Conservation (phyloP, 2,797 vertebrate species). For the Forpus xanthops region DNA sequence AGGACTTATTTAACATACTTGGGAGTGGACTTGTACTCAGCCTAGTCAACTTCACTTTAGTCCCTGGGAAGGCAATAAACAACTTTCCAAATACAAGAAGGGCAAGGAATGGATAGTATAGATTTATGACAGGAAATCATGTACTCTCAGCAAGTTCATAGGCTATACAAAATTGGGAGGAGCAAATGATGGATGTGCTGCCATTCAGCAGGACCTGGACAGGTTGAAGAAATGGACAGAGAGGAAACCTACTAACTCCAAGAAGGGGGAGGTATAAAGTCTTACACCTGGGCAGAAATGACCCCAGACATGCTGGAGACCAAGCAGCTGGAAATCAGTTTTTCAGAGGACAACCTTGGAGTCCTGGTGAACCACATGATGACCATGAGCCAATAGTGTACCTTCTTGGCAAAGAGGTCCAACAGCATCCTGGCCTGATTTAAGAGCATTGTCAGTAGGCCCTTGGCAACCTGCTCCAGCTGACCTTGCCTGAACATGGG, state of each 20-base stretch:
- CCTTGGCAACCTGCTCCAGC: not conserved
- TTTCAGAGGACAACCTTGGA: not conserved
- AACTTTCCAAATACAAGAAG: not conserved
- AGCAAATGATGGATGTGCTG: not conserved
- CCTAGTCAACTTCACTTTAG: not conserved
- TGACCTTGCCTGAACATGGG: not conserved
- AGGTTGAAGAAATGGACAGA: not conserved
- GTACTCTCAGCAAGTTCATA: not conserved
- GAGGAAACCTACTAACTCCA: not conserved
- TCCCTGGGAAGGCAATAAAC: not conserved
- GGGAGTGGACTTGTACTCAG: not conserved
- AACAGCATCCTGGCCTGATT: not conserved
- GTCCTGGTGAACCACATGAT: not conserved
- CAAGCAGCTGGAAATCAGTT: not conserved
- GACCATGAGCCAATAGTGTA: not conserved
- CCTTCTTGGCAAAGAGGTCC: not conserved
- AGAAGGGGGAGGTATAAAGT: not conserved
- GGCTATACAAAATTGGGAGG: not conserved
- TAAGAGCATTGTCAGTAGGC: not conserved
- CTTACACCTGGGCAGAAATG: not conserved
- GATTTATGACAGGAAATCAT: not conserved
- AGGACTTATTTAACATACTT: not conserved
- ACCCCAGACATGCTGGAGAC: fast-evolving
- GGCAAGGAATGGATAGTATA: not conserved
- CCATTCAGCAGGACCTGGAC: not conserved